Percentiles rank a stretch among this genome's conserved stretches.
phyloP scores from a whole-genome alignment of 2,888 invertebrate genomes.

The Julus scanicus region DNA sequence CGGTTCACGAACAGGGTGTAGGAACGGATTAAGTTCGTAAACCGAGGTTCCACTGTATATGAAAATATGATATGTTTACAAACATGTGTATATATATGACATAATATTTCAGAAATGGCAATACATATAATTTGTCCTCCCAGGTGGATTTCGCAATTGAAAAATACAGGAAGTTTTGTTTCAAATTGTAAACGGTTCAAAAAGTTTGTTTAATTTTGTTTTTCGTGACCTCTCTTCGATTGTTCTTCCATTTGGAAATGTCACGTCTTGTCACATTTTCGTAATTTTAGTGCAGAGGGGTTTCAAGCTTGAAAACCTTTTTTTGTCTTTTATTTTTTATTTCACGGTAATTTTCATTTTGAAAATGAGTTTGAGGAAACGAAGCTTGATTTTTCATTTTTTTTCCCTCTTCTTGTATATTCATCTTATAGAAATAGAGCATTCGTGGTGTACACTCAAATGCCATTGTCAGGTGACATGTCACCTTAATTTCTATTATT shows the following conservation, averaged over 20 bases:
- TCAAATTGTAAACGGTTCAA: background rate
- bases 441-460: background rate
- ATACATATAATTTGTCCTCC: too few relatives aligned
- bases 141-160: background rate
- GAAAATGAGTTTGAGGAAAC: conserved; percentile 1
- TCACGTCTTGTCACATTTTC: background rate
- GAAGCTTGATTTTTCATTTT: background rate
- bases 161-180: background rate
- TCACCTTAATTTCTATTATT: background rate
- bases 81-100: too few relatives aligned
- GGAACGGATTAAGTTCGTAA: too few relatives aligned
- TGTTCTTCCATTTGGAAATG: background rate
- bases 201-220: background rate
- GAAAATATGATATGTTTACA: too few relatives aligned
- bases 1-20: too few relatives aligned
- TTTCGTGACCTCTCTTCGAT: background rate
- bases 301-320: background rate
- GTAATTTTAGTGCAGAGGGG: background rate
- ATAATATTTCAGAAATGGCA: too few relatives aligned
- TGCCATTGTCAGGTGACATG: background rate
- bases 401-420: background rate
- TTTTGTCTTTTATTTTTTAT: background rate
- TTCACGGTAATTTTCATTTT: background rate
- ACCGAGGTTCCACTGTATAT: too few relatives aligned
- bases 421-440: background rate